phyloP scores from a whole-genome alignment of 2,113 vertebrate species.

The Condylura cristata region DNA sequence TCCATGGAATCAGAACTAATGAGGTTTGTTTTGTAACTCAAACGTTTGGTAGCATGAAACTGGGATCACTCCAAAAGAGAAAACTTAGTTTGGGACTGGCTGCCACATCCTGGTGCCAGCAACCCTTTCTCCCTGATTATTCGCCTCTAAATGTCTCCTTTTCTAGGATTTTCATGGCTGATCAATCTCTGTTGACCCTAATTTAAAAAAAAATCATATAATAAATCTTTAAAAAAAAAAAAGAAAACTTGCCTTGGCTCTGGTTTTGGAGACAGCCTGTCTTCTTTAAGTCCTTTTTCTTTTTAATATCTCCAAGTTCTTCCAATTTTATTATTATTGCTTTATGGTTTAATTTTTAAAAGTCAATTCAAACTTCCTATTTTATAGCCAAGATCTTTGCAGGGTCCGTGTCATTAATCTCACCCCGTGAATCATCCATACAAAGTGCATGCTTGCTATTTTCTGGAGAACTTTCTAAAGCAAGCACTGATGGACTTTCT shows the following conservation, averaged over 20 bases:
- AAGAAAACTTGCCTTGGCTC: background rate
- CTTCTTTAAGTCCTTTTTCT: background rate
- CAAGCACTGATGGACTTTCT: background rate
- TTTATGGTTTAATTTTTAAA: conserved; percentile 17
- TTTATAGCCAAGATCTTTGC: background rate
- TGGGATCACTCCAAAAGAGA: background rate
- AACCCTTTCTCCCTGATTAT: background rate
- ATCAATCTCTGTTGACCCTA: background rate
- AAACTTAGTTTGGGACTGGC: background rate
- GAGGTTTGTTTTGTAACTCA: background rate
- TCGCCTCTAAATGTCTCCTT: background rate
- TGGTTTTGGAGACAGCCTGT: background rate
- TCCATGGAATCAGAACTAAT: background rate
- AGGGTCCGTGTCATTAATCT: background rate
- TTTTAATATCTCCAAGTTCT: background rate
- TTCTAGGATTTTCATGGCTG: background rate
- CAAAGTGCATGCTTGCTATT: background rate
- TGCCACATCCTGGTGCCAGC: background rate
- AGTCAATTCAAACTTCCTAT: background rate
- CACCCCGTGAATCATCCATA: background rate
- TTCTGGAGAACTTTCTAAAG: background rate
- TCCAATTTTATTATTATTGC: background rate
- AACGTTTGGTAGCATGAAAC: background rate
- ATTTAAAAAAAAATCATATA: background rate
- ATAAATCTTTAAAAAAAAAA: background rate